Evolutionary conservation across 35 echinoderm and acorn worm genomes (phyloP), one percentile per base, ranked within the genome.

Genomic region (Strongylocentrotus purpuratus): DNA sequence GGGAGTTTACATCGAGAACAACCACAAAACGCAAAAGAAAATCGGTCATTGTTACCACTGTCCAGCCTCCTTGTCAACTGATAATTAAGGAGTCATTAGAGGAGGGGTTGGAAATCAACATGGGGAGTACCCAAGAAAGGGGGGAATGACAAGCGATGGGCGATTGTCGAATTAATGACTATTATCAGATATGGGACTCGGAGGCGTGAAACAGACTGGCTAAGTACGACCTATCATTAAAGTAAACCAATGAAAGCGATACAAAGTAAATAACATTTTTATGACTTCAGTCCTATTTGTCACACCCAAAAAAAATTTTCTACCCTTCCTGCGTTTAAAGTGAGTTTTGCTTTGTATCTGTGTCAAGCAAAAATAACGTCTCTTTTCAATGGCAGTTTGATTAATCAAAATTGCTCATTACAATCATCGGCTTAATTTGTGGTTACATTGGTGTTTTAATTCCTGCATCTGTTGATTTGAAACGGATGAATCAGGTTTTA

Each of bases 251-350:
- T 33, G 87, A 89, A 89, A 89, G 87, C 45, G 87, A 89, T 89
- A 41, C 87, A 89, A 89, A 45, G 87, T 89, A 89, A 89, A 89
- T 89, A 89, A 89, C 87, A 89, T 89, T 89, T 33, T 45, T 31
- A 89, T 46, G 45, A 46, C 87, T 78, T 78, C 65, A 78, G 2
- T 28, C 28, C 25, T 22, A 78, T 78, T 78, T 22, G 65, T 22
- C 65, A n/a, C 25, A 78, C 28, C 28, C 65, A 22, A 18, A 28
- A 78, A n/a, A 7, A 8, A 28, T 7, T n/a, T 28, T 8, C 8
- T 7, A 5, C 65, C 3, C 65, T 78, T 28, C 65, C 28, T 78
- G 25, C 65, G 18, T 28, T 78, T 78, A 28, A n/a, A 78, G 22
- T 78, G 65, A 78, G 65, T 3, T 78, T 28, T 78, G 65, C 65